These are phyloP conservation scores for Omphaloscelis lunosa DNA, from an alignment of 2,888 invertebrate species.

Conservation along the genomic window DNA sequence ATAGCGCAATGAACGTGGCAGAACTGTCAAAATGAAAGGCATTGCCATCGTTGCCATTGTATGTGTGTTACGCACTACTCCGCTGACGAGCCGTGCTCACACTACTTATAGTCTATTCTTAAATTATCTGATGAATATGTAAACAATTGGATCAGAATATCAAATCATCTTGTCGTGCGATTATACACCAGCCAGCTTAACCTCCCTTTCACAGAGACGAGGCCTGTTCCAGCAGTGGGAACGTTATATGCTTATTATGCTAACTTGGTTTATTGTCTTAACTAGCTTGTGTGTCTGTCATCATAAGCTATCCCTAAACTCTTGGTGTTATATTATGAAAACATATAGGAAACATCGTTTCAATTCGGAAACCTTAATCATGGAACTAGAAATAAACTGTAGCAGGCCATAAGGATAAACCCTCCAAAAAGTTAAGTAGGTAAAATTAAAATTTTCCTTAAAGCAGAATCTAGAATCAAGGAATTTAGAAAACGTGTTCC, in stretches of 20 bases:
- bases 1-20: background rate
- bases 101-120: background rate
- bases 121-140: background rate
- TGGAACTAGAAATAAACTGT: background rate
- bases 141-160: background rate
- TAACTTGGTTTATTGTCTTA: background rate
- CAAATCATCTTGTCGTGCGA: background rate
- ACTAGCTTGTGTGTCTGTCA: background rate
- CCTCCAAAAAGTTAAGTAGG: background rate
- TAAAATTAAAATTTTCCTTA: background rate
- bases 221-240: background rate
- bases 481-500: background rate
- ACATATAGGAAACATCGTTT: background rate
- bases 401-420: slow-evolving; percentile 4
- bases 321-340: background rate
- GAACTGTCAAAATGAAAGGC: background rate
- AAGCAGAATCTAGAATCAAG: background rate
- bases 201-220: background rate
- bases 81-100: background rate
- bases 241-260: background rate
- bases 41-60: background rate
- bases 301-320: background rate
- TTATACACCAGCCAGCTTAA: background rate
- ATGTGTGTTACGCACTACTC: background rate
- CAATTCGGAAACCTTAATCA: background rate